Base-by-base conservation (phyloP, 2,113 vertebrate species). In the Rhea pennata region DNA sequence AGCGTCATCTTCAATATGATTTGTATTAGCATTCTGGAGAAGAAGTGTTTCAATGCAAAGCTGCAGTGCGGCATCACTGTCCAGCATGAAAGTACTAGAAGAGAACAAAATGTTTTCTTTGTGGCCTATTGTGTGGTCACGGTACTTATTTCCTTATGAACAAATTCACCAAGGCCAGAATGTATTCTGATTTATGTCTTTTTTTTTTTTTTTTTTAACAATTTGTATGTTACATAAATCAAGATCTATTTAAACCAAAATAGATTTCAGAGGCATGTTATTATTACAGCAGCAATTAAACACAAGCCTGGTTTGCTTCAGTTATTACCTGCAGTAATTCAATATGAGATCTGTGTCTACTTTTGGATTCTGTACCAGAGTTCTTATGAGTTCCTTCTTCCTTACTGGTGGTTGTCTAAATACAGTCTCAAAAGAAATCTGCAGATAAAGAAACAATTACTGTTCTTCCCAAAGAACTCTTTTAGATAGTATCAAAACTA, bases 361-460 rank as follows among this genome's bases (percentile, higher is more conserved):
- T 78, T 96, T 97, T 42, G 93, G 97, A 95, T 98, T 99, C 93
- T 98, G 98, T 40, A 99, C 99, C 74, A 99, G 95, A 2, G 97
- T 97, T 77, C 98, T 98, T 77, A 99, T 96, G 74, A 99, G 98
- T 33, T 98, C 98, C 73, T 98, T 98, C 97, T 99, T 99, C 96
- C 98, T 98, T 70, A 99, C 79, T 26, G 98, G 81, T 54, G 96
- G 97, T 87, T 99, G 98, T 84, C 99, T 98, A 72, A 99, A 99
- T n/a, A 99, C 99, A 12, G 98, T 96, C 87, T 99, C 99, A 48
- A 99, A 99, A 51, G 99, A 99, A 97, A 99, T 99, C 99, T 99
- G 88, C 9, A 88, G 83, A 97, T 19, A 95, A 79, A 97, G 31
- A 91, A 87, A 91, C 12, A 91, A 77, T 61, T 64, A 54, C 36